phyloP scores from a whole-genome alignment of 2,888 invertebrate species.

The Thereva unica region DNA sequence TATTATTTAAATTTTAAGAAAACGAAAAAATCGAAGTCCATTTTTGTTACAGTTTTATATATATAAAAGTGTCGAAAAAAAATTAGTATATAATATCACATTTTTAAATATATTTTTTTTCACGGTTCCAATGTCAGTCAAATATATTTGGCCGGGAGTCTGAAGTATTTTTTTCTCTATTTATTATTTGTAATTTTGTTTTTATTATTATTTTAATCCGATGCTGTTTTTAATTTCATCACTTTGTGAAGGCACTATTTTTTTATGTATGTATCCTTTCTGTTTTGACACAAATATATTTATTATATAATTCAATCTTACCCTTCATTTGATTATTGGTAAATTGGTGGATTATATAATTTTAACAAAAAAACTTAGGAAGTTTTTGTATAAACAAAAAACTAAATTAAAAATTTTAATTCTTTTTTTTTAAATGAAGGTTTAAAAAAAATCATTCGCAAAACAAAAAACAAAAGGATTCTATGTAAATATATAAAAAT shows the following conservation, averaged over 20 bases:
- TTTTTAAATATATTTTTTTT: constrained; percentile 13
- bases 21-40: constrained; percentile 58
- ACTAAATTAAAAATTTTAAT: no score
- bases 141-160: constrained; percentile 56
- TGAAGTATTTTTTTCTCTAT: constrained; percentile 40
- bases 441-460: no score
- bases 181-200: constrained; percentile 9
- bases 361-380: no score
- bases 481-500: no score
- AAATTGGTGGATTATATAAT: no score
- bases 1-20: constrained; percentile 41
- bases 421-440: no score
- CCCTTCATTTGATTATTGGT: no score
- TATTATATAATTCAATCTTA: no score
- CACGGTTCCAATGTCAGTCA: constrained; percentile 53
- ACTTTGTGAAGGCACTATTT: constrained; percentile 1
- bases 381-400: no score
- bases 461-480: no score
- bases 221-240: constrained; percentile 24
- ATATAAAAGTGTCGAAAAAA: constrained; percentile 6
- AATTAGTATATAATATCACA: neutral
- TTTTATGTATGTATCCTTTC: neutral
- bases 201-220: constrained; percentile 10
- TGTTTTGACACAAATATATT: no score
- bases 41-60: constrained; percentile 52